phyloP scores from a whole-genome alignment of 2,888 invertebrate species.

The Chirona hameri region DNA sequence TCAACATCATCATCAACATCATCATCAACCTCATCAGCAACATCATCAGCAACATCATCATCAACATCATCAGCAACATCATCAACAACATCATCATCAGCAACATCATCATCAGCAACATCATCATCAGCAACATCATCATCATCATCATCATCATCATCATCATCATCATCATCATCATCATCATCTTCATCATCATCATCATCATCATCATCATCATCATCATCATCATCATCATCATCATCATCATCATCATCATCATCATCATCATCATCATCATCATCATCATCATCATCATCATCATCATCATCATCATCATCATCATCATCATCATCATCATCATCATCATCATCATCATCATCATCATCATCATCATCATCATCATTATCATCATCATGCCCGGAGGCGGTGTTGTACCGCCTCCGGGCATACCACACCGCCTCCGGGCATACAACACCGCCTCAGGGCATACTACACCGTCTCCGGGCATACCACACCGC shows the following conservation, averaged over 20 bases:
- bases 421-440: too few relatives aligned
- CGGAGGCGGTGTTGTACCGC: background rate
- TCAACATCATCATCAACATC: too few relatives aligned
- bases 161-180: conserved; percentile 22
- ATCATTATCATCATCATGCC: background rate
- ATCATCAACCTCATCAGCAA: too few relatives aligned
- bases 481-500: too few relatives aligned
- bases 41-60: too few relatives aligned
- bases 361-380: background rate
- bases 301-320: conserved; percentile 22
- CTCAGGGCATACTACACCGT: too few relatives aligned
- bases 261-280: conserved; percentile 22
- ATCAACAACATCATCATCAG: too few relatives aligned
- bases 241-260: conserved; percentile 22
- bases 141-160: too few relatives aligned
- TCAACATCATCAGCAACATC: too few relatives aligned
- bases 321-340: background rate
- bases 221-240: conserved; percentile 22
- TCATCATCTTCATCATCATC: conserved; percentile 10
- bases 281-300: conserved; percentile 22
- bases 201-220: conserved; percentile 6
- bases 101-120: too few relatives aligned
- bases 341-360: conserved; percentile 22
- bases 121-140: too few relatives aligned
- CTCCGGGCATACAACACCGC: too few relatives aligned